Percentiles rank a stretch among this genome's conserved stretches.
Conservation (phyloP, 2,888 invertebrate species). For the Linyphia triangularis region DNA sequence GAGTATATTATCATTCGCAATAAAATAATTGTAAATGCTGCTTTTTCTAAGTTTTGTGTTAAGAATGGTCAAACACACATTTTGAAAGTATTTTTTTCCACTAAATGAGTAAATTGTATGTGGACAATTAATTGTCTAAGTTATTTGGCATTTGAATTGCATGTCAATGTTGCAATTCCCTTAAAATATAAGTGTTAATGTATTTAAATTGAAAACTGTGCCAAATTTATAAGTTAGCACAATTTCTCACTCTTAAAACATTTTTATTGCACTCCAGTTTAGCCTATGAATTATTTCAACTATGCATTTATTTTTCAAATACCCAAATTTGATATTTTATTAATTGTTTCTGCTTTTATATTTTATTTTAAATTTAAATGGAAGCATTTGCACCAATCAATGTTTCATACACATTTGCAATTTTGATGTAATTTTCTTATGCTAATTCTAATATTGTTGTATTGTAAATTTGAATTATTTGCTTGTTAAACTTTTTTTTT, state of each 20-base stretch:
- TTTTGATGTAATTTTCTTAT: neutral
- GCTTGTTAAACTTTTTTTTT: neutral
- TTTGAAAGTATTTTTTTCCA: no score
- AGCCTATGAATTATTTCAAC: neutral
- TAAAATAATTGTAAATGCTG: no score
- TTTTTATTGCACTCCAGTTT: neutral
- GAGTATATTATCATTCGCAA: no score
- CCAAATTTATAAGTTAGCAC: conserved; percentile 54
- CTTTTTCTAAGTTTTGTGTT: no score
- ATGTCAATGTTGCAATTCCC: conserved; percentile 52
- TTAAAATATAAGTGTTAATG: conserved; percentile 16
- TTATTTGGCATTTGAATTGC: conserved; percentile 27
- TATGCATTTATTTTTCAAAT: neutral
- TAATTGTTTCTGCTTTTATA: neutral
- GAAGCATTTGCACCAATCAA: neutral
- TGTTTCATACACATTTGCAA: neutral
- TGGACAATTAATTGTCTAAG: no score
- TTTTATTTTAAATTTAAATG: neutral
- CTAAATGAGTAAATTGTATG: no score
- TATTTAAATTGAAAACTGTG: conserved; percentile 38
- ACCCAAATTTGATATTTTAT: neutral
- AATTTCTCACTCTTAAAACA: neutral
- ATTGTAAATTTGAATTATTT: no score
- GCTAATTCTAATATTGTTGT: no score
- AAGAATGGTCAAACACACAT: no score